Evolutionary conservation across 2,113 vertebrate species (phyloP), one percentile per base, ranked within the genome.

Genomic region (Madoqua kirkii): DNA sequence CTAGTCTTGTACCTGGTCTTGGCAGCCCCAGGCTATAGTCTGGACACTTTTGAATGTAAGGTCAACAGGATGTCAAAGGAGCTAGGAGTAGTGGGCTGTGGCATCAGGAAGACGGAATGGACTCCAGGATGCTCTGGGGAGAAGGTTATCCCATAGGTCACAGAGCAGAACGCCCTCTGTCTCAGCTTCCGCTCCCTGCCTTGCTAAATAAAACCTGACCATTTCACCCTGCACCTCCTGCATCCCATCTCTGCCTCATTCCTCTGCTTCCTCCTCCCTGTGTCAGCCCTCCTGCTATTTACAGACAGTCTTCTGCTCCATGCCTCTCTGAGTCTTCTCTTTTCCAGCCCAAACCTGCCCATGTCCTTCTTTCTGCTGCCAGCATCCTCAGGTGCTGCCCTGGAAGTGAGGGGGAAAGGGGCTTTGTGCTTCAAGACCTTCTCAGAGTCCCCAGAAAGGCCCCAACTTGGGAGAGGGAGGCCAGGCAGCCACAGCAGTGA

Each of bases 141-240:
- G 23, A 48, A 52, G 76, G 4, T 17, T 9, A 21, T 19, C 79
- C 15, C 10, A 4, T 23, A 33, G 3, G 43, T 14, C 54, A 1
- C 23, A 11, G 36, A 21, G 27, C 43, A n/a, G 21, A 36, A 2
- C 3, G 36, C 11, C 21, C 0, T 23, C 57, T 6, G 48, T 52
- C 79, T 52, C 33, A 1, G 92, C 29, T 62, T 67, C 29, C 25
- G 55, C 2, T n/a, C 27, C 54, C 84, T 12, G 40, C 50, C 9
- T 43, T 64, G 45, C 62, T 60, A 25, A 93, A 23, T 55, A 25
- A 93, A 33, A 76, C 15, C 13, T 33, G 6, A 3, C 14, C 5
- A 4, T 6, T 6, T 3, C 2, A 1, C 43, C 33, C 36, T 9
- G 29, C 10, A 3, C 21, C 54, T 16, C 15, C 11, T 7, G 0